Conservation (phyloP, 1,140 invertebrate species). For the Linepithema humile region DNA sequence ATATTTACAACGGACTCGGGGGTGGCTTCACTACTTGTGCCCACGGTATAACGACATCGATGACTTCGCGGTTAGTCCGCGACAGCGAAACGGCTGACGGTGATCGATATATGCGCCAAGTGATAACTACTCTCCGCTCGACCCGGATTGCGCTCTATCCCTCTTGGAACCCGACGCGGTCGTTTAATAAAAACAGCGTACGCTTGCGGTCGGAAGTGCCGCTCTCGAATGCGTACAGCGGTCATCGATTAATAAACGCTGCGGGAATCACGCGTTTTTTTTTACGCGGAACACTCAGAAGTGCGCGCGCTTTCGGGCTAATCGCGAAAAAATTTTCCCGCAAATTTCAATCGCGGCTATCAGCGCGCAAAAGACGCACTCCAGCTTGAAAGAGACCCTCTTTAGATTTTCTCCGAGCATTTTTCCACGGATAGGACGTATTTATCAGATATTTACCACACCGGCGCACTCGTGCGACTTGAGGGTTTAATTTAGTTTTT, state of each 20-base stretch:
- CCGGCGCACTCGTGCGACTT: not conserved
- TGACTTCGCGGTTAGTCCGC: slow-evolving; percentile 26
- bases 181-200: slow-evolving; percentile 8
- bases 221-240: slow-evolving; percentile 6
- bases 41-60: slow-evolving; percentile 58
- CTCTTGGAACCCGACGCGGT: not conserved
- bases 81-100: slow-evolving; percentile 22
- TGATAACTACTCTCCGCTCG: slow-evolving; percentile 22
- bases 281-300: not conserved
- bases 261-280: not conserved
- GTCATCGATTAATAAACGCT: slow-evolving; percentile 38
- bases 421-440: slow-evolving; percentile 17
- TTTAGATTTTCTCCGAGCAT: not conserved
- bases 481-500: slow-evolving; percentile 23
- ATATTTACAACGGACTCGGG: slow-evolving; percentile 61
- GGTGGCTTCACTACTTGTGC: slow-evolving; percentile 19
- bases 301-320: not conserved
- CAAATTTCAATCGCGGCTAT: slow-evolving; percentile 11
- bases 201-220: not conserved
- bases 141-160: not conserved
- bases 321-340: not conserved
- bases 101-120: slow-evolving; percentile 17
- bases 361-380: not conserved
- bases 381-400: not conserved
- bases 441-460: no score